Evolutionary conservation across 2,888 invertebrate genomes (phyloP).

Genomic region (Lasius fuliginosus): DNA sequence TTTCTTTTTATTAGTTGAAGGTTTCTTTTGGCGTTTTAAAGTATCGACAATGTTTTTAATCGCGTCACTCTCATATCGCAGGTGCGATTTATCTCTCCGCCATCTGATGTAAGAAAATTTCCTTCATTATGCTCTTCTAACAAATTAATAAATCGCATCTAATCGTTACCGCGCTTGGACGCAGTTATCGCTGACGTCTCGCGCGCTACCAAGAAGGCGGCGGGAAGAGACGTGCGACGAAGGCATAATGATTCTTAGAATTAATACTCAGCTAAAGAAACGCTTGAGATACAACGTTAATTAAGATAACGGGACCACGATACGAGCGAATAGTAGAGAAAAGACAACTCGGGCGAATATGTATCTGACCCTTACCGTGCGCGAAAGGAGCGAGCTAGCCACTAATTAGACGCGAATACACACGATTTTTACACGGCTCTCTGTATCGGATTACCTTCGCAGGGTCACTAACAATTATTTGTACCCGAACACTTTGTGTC

Average conservation of each 20-base stretch:
- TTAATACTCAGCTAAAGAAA: constrained; percentile 50
- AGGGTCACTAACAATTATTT: constrained; percentile 30
- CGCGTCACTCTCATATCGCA: constrained; percentile 13
- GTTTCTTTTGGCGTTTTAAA: constrained; percentile 48
- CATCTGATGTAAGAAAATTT: constrained; percentile 16
- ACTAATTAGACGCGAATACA: constrained; percentile 41
- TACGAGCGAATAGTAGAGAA: constrained; percentile 46
- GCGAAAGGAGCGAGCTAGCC: neutral
- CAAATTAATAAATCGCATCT: constrained; percentile 54
- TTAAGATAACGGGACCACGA: constrained; percentile 54
- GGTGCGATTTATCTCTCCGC: constrained; percentile 27
- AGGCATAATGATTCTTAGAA: constrained; percentile 41
- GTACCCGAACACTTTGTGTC: constrained; percentile 3
- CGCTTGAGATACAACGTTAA: constrained; percentile 55
- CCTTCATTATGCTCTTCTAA: constrained; percentile 13
- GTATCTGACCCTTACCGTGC: constrained; percentile 44
- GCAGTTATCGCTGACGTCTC: constrained; percentile 52
- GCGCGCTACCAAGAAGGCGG: constrained; percentile 30
- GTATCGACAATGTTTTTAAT: constrained; percentile 21
- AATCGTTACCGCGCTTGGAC: constrained; percentile 35
- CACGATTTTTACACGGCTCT: constrained; percentile 35
- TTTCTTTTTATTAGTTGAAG: neutral
- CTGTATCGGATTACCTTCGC: constrained; percentile 25
- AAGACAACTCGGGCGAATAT: constrained; percentile 48
- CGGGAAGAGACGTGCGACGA: constrained; percentile 10